A percentile compares a stretch with the other conserved stretches of the same genome.
Conservation (phyloP, 2,113 vertebrate species). For the Muntiacus reevesi region DNA sequence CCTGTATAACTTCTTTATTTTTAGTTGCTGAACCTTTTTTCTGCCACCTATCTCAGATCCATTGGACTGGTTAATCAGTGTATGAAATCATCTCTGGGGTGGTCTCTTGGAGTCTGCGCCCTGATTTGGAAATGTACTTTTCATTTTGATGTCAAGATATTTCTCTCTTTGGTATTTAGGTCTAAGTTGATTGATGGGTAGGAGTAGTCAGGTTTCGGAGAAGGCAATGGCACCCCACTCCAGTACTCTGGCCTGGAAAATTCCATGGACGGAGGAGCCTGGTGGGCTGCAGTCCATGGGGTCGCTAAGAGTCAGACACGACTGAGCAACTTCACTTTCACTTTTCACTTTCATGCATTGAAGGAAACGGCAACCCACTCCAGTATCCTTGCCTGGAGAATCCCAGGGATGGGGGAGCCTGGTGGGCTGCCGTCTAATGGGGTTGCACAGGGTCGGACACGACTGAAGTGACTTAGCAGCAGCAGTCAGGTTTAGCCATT, state of each 20-base stretch:
- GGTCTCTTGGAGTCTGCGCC: not conserved
- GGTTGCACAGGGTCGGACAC: not conserved
- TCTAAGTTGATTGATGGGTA: not conserved
- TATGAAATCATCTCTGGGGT: not conserved
- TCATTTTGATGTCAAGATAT: not conserved
- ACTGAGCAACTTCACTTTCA: not conserved
- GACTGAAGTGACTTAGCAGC: not conserved
- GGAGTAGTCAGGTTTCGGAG: not conserved
- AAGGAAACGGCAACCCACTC: not conserved
- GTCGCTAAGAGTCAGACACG: not conserved
- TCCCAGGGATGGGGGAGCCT: rapidly evolving
- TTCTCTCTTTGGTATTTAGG: not conserved
- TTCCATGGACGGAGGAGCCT: not conserved
- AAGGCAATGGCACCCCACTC: not conserved
- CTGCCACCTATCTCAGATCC: not conserved
- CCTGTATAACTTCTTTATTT: not conserved
- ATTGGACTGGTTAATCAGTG: not conserved
- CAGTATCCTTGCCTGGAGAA: not conserved
- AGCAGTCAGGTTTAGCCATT: not conserved
- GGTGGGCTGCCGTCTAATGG: rapidly evolving
- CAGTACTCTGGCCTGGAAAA: not conserved
- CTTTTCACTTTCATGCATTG: not conserved
- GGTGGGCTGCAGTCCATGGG: not conserved
- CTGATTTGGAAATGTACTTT: not conserved
- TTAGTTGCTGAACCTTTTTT: not conserved